These are phyloP conservation scores for Gouania willdenowi DNA, from an alignment of 2,797 vertebrate genomes.

Conservation along the genomic window DNA sequence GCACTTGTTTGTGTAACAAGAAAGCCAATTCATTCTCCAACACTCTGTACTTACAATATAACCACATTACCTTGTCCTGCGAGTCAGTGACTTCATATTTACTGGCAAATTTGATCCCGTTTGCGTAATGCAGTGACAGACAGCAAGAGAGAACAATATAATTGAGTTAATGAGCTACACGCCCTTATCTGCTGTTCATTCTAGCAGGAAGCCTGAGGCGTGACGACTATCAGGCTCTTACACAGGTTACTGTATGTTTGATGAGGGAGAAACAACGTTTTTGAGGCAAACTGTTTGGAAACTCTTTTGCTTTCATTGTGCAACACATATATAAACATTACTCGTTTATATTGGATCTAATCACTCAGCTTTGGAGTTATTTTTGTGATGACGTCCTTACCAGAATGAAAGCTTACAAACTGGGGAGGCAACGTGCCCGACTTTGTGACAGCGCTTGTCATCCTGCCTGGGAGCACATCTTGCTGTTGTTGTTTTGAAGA, in stretches of 20 bases:
- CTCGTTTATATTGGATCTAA: conserved; percentile 52
- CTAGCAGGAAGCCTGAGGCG: conserved; percentile 46
- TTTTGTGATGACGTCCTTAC: conserved; percentile 54
- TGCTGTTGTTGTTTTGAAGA: conserved; percentile 49
- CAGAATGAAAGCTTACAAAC: conserved; percentile 8
- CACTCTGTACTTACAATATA: conserved; percentile 15
- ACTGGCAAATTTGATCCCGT: conserved; percentile 28
- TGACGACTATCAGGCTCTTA: conserved; percentile 54
- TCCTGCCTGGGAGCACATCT: conserved; percentile 22
- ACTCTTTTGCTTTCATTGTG: conserved; percentile 18
- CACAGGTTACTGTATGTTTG: conserved; percentile 60
- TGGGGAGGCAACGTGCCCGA: conserved; percentile 32
- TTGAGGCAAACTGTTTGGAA: conserved; percentile 51
- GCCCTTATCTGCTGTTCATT: conserved; percentile 59
- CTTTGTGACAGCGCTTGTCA: conserved; percentile 32
- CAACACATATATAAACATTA: conserved; percentile 60
- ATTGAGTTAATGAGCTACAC: conserved; percentile 64
- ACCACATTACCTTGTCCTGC: conserved; percentile 3
- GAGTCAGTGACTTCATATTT: conserved; percentile 33
- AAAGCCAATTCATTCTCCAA: no score
- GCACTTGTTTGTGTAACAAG: conserved; percentile 12
- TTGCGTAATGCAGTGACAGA: conserved; percentile 36
- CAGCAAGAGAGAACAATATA: conserved; percentile 42
- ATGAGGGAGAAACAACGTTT: conserved; percentile 53
- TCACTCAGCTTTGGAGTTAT: conserved; percentile 46